phyloP scores from a whole-genome alignment of 30 jellyfish, hydroid and myxozoan species.

The Mastigias papua region DNA sequence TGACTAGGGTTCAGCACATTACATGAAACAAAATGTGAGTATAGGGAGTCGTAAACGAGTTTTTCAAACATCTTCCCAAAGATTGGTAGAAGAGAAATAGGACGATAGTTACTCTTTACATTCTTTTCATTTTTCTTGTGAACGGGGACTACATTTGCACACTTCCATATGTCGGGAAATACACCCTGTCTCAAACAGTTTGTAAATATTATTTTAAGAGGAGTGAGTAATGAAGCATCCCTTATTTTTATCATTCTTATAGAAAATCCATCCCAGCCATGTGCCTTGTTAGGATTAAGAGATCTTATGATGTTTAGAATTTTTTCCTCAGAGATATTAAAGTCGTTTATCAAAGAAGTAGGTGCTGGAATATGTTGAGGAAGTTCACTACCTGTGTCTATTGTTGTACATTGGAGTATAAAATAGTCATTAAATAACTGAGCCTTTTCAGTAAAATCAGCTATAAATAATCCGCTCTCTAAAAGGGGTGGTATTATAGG shows the following conservation, averaged over 20 bases:
- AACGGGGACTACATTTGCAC: constrained; percentile 55
- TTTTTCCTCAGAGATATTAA: constrained; percentile 43
- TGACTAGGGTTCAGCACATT: constrained; percentile 32
- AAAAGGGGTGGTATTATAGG: constrained; percentile 57
- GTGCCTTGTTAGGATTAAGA: constrained; percentile 54
- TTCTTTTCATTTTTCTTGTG: constrained; percentile 44
- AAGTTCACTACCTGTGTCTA: constrained; percentile 39
- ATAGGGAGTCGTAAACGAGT: constrained; percentile 39
- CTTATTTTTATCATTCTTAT: constrained; percentile 53
- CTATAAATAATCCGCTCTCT: constrained; percentile 16
- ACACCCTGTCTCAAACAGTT: constrained; percentile 29
- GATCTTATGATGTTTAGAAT: constrained; percentile 36
- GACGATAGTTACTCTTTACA: constrained; percentile 27
- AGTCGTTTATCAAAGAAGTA: not conserved
- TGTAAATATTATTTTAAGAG: constrained; percentile 27
- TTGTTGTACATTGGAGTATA: constrained; percentile 57
- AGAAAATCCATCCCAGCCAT: constrained; percentile 74
- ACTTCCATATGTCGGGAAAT: constrained; percentile 65
- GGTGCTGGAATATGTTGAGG: constrained; percentile 6
- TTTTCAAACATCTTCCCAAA: constrained; percentile 63
- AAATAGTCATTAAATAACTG: constrained; percentile 51
- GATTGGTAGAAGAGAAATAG: constrained; percentile 47
- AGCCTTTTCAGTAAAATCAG: constrained; percentile 63
- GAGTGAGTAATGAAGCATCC: constrained; percentile 51
- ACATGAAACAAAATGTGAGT: constrained; percentile 35